Evolutionary conservation across 2,797 vertebrate genomes (phyloP).

Genomic region (Pseudotriccus pelzelni): DNA sequence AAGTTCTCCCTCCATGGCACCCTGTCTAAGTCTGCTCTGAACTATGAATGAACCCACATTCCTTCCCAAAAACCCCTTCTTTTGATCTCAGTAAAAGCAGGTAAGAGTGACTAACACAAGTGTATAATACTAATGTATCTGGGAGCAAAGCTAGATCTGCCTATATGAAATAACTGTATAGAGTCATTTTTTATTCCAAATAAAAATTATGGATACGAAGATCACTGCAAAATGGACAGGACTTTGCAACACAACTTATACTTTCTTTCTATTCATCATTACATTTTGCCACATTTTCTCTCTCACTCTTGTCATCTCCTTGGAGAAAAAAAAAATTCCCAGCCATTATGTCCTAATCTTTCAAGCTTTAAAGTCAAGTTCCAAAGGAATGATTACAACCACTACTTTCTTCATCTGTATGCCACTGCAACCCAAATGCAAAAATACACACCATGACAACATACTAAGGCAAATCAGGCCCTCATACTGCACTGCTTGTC

Average conservation of each 20-base stretch:
- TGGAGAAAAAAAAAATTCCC: not conserved
- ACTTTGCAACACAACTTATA: not conserved
- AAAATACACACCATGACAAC: not conserved
- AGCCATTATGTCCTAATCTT: not conserved
- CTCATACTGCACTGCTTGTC: not conserved
- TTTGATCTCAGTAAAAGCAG: not conserved
- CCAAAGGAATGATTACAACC: not conserved
- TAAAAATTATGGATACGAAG: not conserved
- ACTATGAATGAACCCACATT: not conserved
- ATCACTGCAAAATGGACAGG: not conserved
- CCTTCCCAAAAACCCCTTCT: not conserved
- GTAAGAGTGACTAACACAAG: not conserved
- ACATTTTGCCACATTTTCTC: not conserved
- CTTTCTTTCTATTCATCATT: not conserved
- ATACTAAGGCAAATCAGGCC: not conserved
- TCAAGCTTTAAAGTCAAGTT: not conserved
- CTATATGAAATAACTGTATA: not conserved
- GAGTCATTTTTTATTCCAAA: not conserved
- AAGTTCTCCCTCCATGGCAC: not conserved
- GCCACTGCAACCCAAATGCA: not conserved
- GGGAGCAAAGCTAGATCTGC: not conserved
- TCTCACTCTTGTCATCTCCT: not conserved
- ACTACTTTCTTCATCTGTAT: not conserved
- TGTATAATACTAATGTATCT: not conserved
- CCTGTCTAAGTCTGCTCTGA: not conserved